Evolutionary conservation across 1,140 invertebrate genomes (phyloP), one percentile per base, ranked within the genome.

Genomic region (Drosophila serrata): DNA sequence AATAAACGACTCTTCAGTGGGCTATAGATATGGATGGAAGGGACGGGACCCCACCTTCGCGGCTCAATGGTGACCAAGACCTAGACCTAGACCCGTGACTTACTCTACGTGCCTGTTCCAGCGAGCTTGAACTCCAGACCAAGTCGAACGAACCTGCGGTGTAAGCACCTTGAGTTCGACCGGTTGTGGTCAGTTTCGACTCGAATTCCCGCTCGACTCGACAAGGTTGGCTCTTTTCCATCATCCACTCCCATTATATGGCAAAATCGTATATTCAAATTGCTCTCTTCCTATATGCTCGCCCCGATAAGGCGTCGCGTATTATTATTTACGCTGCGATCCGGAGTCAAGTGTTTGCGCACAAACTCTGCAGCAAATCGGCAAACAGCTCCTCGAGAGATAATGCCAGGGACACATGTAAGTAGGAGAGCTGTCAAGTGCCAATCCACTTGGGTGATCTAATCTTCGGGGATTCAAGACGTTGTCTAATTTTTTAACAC

Each of bases 151-250:
- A 42, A 42, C 51, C 67, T 68, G 45, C 64, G 51, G 65, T 79
- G 82, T 82, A 86, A 86, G 55, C 63, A 64, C 84, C 82, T 88
- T 84, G 85, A 84, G 63, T 58, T 37, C 72, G 84, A 84, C 84
- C 84, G 82, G 79, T 88, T 87, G 82, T 74, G 82, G 72, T 73
- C 82, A 79, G 72, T 80, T 64, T 35, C 43, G 29, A 31, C 40
- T 45, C 35, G 31, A 78, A 49, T 76, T 76, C 67, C 73, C 63
- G 69, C 72, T 63, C 49, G 57, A 43, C 48, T 39, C 48, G 56
- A 67, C 82, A 87, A 86, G 82, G 82, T 82, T 82, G 76, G 37
- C 51, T 64, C 37, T 79, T 67, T 69, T 48, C 33, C 57, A 31
- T 46, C 42, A 17, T 22, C 19, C 43, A 45, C 48, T 69, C 40